Percentiles rank a stretch among this genome's conserved stretches.
phyloP scores from a whole-genome alignment of 2,113 vertebrate species.

The Xenopus borealis region DNA sequence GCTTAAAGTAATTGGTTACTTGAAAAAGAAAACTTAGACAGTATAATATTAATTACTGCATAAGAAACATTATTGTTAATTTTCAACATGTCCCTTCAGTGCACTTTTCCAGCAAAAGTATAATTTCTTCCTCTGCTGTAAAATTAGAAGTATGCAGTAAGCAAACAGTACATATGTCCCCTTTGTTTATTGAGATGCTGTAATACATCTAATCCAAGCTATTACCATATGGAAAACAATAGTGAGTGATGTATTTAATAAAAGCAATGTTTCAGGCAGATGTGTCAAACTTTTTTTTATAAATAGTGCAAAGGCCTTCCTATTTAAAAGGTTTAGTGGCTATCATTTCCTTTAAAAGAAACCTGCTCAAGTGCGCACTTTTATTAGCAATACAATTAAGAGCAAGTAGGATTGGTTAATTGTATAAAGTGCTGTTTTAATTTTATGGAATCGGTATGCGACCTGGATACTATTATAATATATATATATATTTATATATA shows the following conservation, averaged over 20 bases:
- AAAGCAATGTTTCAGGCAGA: neutral
- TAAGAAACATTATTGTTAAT: slow-evolving; percentile 25
- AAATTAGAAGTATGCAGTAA: neutral
- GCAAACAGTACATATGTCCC: slow-evolving; percentile 15
- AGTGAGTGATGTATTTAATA: neutral
- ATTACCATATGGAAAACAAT: neutral
- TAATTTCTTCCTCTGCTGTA: slow-evolving; percentile 17
- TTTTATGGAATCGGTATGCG: slow-evolving; percentile 19
- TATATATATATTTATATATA: no score
- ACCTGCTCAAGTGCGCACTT: slow-evolving; percentile 8
- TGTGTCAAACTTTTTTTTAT: neutral
- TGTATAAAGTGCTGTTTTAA: slow-evolving; percentile 2
- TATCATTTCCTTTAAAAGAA: neutral
- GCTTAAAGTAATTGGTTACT: slow-evolving; percentile 75
- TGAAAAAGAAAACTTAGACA: slow-evolving; percentile 69
- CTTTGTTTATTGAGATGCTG: slow-evolving; percentile 17
- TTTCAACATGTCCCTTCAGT: slow-evolving; percentile 39
- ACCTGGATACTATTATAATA: neutral
- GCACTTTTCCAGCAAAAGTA: slow-evolving; percentile 25
- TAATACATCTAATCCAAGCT: slow-evolving; percentile 8
- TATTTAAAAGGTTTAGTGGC: neutral
- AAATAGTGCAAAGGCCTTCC: neutral
- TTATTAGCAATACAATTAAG: slow-evolving; percentile 28
- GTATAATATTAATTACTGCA: slow-evolving; percentile 67
- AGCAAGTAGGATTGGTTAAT: neutral